Percentiles rank a stretch among this genome's conserved stretches.
These are phyloP conservation scores for Conistra vaccinii DNA, from an alignment of 2,888 invertebrate genomes.

Conservation along the genomic window DNA sequence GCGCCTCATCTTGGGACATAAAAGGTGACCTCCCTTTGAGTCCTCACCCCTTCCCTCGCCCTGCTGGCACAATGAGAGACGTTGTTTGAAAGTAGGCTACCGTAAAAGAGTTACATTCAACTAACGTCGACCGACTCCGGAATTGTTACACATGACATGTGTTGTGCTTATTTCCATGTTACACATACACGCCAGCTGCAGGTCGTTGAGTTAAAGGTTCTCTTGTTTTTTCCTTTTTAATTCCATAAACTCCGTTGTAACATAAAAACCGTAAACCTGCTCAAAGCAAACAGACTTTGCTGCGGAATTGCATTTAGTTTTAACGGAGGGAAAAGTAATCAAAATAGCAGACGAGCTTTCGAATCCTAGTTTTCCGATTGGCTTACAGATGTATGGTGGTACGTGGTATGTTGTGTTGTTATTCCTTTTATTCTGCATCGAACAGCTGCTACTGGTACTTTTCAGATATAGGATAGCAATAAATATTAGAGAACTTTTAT, in stretches of 20 bases:
- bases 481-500: not conserved
- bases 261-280: conserved; percentile 12
- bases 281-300: conserved; percentile 12
- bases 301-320: conserved; percentile 36
- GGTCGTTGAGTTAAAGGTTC: conserved; percentile 18
- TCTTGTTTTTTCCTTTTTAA: conserved; percentile 34
- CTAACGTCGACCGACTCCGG: conserved; percentile 51
- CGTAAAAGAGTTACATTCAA: conserved; percentile 72
- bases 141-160: conserved; percentile 52
- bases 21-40: conserved; percentile 80
- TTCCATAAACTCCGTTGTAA: not conserved
- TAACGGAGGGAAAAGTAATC: conserved; percentile 32
- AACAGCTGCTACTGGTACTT: not conserved
- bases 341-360: conserved; percentile 30
- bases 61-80: conserved; percentile 64
- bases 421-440: conserved; percentile 2
- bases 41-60: conserved; percentile 16
- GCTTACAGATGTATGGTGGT: conserved; percentile 7
- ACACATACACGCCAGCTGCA: conserved; percentile 26
- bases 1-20: conserved; percentile 67
- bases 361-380: conserved; percentile 23
- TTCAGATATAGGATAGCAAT: not conserved
- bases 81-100: conserved; percentile 77
- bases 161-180: conserved; percentile 22
- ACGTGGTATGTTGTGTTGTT: not conserved